Conservation (phyloP, 2,797 vertebrate species). For the Dendrocincla tyrannina region DNA sequence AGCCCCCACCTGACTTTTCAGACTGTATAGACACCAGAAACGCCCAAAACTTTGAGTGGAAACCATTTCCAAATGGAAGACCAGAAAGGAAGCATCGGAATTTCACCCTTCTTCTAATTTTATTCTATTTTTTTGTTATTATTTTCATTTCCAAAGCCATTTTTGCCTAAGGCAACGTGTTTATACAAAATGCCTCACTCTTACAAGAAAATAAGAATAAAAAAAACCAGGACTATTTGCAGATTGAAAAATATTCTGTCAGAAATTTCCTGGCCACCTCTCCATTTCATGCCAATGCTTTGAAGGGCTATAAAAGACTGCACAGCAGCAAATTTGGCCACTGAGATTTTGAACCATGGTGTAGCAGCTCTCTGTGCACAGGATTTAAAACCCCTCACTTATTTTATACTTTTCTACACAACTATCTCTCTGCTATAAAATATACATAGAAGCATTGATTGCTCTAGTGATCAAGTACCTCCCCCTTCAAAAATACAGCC, state of each 20-base stretch:
- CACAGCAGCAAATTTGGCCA: slow-evolving; percentile 2
- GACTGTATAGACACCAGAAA: not conserved
- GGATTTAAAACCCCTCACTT: not conserved
- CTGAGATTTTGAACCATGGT: not conserved
- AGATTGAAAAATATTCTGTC: slow-evolving; percentile 13
- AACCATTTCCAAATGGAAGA: not conserved
- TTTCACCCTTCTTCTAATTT: not conserved
- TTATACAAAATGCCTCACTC: not conserved
- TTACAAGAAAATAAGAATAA: not conserved
- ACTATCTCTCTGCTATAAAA: slow-evolving; percentile 18
- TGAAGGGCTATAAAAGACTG: slow-evolving; percentile 17
- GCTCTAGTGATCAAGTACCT: not conserved
- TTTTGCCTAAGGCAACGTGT: not conserved
- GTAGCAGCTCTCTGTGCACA: not conserved
- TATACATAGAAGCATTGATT: slow-evolving; percentile 1
- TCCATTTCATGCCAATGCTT: slow-evolving; percentile 16
- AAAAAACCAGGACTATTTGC: not conserved
- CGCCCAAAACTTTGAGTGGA: not conserved
- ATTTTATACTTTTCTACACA: not conserved
- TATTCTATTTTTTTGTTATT: not conserved
- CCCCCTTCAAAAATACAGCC: not conserved
- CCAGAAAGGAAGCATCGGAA: not conserved
- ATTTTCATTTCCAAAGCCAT: not conserved
- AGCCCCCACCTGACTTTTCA: not conserved
- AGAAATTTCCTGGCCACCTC: slow-evolving; percentile 32